phyloP scores from a whole-genome alignment of 2,113 vertebrate species.

The Alethe diademata region DNA sequence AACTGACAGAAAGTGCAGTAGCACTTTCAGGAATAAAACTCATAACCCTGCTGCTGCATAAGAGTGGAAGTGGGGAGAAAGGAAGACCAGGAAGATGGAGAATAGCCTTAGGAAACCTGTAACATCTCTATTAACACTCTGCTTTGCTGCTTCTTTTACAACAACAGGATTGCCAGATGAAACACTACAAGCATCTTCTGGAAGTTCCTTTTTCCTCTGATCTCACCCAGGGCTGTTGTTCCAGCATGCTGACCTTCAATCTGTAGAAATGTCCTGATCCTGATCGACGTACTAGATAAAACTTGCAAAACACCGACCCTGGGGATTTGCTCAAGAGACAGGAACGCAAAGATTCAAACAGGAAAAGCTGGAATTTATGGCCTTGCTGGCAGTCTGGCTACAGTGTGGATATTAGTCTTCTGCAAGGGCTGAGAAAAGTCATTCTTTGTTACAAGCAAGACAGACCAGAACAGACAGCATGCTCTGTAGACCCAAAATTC shows the following conservation, averaged over 20 bases:
- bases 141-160: neutral
- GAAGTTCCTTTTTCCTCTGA: neutral
- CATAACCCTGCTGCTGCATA: neutral
- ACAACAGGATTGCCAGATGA: neutral
- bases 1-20: neutral
- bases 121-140: neutral
- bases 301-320: neutral
- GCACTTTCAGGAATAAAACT: neutral
- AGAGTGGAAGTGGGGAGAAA: neutral
- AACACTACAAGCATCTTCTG: neutral
- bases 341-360: neutral
- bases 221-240: conserved; percentile 6
- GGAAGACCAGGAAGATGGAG: neutral
- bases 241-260: conserved; percentile 3
- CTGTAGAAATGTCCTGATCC: neutral
- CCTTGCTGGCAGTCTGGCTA: neutral
- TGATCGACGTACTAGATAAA: neutral
- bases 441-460: neutral
- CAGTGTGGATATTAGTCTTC: neutral
- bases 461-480: neutral
- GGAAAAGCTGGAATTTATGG: conserved; percentile 5
- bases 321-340: conserved; percentile 1
- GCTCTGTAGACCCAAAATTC: neutral
- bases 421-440: neutral
- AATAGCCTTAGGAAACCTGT: neutral